Percentiles rank a stretch among this genome's conserved stretches.
Evolutionary conservation across 2,113 vertebrate genomes (phyloP).

Genomic region (Zosterops japonicus): DNA sequence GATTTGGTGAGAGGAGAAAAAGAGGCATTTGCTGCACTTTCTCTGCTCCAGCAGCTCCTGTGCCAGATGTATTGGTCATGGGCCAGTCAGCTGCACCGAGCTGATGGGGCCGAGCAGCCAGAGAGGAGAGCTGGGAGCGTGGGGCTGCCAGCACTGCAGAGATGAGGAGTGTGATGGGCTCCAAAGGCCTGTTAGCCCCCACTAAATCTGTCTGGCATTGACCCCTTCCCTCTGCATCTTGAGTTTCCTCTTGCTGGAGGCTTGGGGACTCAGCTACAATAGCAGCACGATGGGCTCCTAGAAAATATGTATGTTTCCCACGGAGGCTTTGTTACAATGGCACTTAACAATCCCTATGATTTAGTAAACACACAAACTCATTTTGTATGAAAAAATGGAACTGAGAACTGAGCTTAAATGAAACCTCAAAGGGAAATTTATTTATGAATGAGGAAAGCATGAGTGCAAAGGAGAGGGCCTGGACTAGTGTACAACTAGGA

Average conservation of each 20-base stretch:
- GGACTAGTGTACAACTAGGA: background rate
- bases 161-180: slow-evolving; percentile 6
- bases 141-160: slow-evolving; percentile 22
- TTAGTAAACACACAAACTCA: slow-evolving; percentile 19
- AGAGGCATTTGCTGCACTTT: slow-evolving; percentile 42
- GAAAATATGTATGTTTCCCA: background rate
- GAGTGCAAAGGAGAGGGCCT: background rate
- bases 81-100: slow-evolving; percentile 54
- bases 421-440: slow-evolving; percentile 28
- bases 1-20: background rate
- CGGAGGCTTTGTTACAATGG: background rate
- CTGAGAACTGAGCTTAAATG: background rate
- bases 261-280: background rate
- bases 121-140: background rate
- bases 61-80: slow-evolving; percentile 55
- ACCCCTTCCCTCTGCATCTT: background rate
- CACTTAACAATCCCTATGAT: background rate
- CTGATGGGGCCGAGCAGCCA: background rate
- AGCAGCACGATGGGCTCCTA: background rate
- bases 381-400: slow-evolving; percentile 17
- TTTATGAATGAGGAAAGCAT: slow-evolving; percentile 2
- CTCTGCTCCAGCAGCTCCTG: slow-evolving; percentile 4
- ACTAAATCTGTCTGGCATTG: slow-evolving; percentile 11
- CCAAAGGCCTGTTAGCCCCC: background rate
- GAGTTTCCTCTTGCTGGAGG: slow-evolving; percentile 11